These are phyloP conservation scores for Eledone cirrhosa DNA, from an alignment of 2,888 invertebrate genomes.

Conservation along the genomic window DNA sequence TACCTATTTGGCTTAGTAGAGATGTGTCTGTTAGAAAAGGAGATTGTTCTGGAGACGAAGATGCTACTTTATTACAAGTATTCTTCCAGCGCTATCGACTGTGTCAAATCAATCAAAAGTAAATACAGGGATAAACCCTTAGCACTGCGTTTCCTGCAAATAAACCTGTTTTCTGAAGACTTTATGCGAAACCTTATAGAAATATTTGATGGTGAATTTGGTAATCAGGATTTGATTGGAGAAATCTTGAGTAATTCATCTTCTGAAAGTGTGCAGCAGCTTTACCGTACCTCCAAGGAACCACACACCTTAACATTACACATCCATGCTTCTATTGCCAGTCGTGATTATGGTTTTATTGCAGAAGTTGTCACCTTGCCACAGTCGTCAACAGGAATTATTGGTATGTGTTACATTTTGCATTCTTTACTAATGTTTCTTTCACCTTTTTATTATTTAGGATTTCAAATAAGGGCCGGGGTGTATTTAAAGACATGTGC, in stretches of 20 bases:
- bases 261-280: conserved; percentile 39
- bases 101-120: conserved; percentile 93
- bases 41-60: conserved; percentile 87
- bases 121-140: conserved; percentile 82
- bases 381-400: too few relatives aligned
- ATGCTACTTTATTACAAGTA: conserved; percentile 95
- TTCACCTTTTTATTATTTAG: too few relatives aligned
- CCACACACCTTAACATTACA: conserved; percentile 78
- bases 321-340: conserved; percentile 93
- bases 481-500: too few relatives aligned
- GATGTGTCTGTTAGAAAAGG: conserved; percentile 94
- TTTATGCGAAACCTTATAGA: conserved; percentile 79
- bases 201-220: conserved; percentile 91
- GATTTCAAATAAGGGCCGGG: too few relatives aligned
- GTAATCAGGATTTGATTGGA: conserved; percentile 67
- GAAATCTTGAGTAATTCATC: conserved; percentile 53
- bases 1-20: conserved; percentile 93
- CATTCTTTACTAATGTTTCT: too few relatives aligned
- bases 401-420: too few relatives aligned
- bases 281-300: conserved; percentile 47
- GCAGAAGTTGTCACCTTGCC: conserved; percentile 85
- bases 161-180: conserved; percentile 63
- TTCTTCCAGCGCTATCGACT: conserved; percentile 93
- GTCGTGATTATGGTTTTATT: conserved; percentile 89
- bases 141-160: conserved; percentile 74